Base-by-base conservation (phyloP, 1,140 invertebrate genomes). In the Trachymyrmex septentrionalis region DNA sequence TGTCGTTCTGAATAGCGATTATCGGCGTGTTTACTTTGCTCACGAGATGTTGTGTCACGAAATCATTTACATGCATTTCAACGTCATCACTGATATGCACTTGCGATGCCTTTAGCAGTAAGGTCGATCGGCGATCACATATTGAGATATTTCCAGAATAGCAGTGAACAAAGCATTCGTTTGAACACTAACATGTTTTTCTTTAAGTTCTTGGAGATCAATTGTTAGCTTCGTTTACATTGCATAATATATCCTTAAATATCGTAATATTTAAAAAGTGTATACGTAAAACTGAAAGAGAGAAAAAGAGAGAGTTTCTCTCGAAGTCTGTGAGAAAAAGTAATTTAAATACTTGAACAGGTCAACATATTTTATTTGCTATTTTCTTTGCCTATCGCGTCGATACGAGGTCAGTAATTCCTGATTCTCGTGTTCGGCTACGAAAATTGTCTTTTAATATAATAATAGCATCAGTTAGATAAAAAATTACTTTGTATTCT, bases 11-110 rank as follows among this genome's bases (percentile, higher is more conserved):
- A 59, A 57, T 63, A 48, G 3, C 44, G 55, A 16, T 73, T 59
- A 82, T 59, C 53, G 38, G 53, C n/a, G 6, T 61, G 69, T 55
- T 84, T 59, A 72, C 38, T 82, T 24, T 24, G 44, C 9, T 63
- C 27, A 14, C 19, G 16, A 48, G 34, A 57, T 30, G 24, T 34
- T 34, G 24, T 53, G 69, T 75, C 69, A n/a, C 50, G n/a, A 73
- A 75, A 48, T 61, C 69, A 63, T 84, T 84, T 48, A n/a, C 67
- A 82, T 73, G 19, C 34, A 59, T 57, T 80, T 44, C n/a, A 57
- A 71, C 66, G 50, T 71, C 66, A 50, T 66, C 38, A 16, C 21
- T 34, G 80, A 84, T 73, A 84, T 34, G n/a, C 10, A 5, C 7
- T 61, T 19, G 24, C 50, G 64, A 44, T 30, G 50, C 21, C 55